phyloP scores from a whole-genome alignment of 2,888 invertebrate genomes.

The Cetonia aurata region DNA sequence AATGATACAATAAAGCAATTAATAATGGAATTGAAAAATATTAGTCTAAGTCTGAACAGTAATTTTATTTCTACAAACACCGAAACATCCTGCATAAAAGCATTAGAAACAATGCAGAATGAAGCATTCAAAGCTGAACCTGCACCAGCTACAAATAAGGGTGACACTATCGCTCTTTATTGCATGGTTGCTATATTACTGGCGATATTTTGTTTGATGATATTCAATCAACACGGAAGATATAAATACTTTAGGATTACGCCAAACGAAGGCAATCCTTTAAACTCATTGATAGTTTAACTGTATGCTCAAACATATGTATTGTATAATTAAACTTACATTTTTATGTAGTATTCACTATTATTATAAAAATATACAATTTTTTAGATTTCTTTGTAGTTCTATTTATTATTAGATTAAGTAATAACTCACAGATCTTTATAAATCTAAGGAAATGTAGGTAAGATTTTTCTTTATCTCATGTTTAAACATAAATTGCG shows the following conservation, averaged over 20 bases:
- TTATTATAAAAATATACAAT: no score
- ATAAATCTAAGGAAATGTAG: no score
- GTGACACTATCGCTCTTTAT: slow-evolving; percentile 13
- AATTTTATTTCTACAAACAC: not conserved
- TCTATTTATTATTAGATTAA: no score
- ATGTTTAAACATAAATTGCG: no score
- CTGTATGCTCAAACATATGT: no score
- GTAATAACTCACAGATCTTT: no score
- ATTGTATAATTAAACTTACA: not conserved
- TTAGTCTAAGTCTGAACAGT: not conserved
- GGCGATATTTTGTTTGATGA: not conserved
- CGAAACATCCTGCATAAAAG: not conserved
- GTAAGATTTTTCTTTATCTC: no score
- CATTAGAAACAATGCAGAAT: not conserved
- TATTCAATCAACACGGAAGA: not conserved
- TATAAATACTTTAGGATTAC: not conserved
- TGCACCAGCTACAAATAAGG: not conserved
- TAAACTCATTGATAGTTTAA: not conserved
- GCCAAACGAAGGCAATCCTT: not conserved
- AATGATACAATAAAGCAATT: not conserved
- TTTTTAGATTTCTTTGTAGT: no score
- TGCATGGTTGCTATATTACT: slow-evolving; percentile 12
- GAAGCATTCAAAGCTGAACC: slow-evolving; percentile 2
- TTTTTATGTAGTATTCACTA: not conserved
- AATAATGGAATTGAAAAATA: slow-evolving; percentile 1